Evolutionary conservation across 1,140 invertebrate genomes (phyloP).

Genomic region (Cotesia vestalis): DNA sequence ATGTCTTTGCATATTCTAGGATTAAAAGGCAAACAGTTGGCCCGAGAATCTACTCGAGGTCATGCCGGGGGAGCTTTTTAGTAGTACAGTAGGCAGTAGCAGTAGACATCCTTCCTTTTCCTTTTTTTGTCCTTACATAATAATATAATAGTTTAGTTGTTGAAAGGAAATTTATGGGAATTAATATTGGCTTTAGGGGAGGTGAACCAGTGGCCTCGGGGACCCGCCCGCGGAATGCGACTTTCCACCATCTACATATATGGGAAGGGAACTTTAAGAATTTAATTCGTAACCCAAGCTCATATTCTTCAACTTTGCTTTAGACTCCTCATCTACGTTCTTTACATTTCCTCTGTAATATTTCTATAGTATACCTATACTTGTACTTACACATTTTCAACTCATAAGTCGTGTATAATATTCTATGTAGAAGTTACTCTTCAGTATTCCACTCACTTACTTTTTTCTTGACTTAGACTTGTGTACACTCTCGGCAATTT

Average conservation of each 20-base stretch:
- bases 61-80: not conserved
- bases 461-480: not conserved
- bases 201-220: constrained; percentile 45
- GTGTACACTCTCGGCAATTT: constrained; percentile 32
- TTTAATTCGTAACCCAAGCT: constrained; percentile 59
- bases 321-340: constrained; percentile 31
- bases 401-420: too few species aligned
- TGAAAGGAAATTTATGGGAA: constrained; percentile 68
- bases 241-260: constrained; percentile 55
- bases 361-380: constrained; percentile 2
- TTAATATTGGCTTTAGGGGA: constrained; percentile 64
- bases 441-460: constrained; percentile 4
- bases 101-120: constrained; percentile 44
- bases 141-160: constrained; percentile 44
- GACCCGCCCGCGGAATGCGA: constrained; percentile 64
- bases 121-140: too few species aligned
- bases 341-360: constrained; percentile 25
- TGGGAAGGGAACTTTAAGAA: constrained; percentile 65
- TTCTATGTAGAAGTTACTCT: too few species aligned
- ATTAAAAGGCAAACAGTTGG: constrained; percentile 63
- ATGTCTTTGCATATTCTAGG: constrained; percentile 62
- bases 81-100: constrained; percentile 23
- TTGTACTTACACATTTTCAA: too few species aligned
- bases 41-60: constrained; percentile 24
- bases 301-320: constrained; percentile 18